Evolutionary conservation across 2,797 vertebrate genomes (phyloP), one percentile per base, ranked within the genome.

Genomic region (Carduelis carduelis): DNA sequence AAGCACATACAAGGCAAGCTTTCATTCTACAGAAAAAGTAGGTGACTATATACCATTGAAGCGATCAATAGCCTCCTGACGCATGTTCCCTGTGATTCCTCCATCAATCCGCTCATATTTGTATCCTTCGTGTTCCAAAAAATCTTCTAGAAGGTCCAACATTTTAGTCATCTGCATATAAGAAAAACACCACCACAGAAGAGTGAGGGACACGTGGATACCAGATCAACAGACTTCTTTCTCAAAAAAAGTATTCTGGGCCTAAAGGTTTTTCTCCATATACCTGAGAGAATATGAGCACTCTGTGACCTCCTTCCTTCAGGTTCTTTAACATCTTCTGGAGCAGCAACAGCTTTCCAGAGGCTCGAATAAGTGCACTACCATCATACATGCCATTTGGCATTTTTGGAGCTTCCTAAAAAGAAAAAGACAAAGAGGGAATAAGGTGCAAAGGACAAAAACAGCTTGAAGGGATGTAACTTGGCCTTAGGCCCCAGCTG

Each of bases 341-440:
- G 34, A 99, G 98, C 94, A 99, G 98, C 97, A 98, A 90, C 75
- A 99, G 97, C 94, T 99, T 99, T 82, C 99, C 99, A 86, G 99
- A 99, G 46, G 99, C 97, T 97, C 99, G 98, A 90, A 99, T 99
- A 70, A 99, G 98, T 50, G 99, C 98, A 52, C 98, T 98, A 69
- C 99, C 99, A 95, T 99, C 99, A 83, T 99, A 99, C 99, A 99
- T 99, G 94, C 99, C 99, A 88, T 99, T 99, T 63, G 99, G 99
- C 98, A 99, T 99, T 98, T 99, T 99, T 59, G 99, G 98, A 43
- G 99, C 99, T 98, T 99, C 99, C 99, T 99, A 80, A 64, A 85
- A 74, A 64, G 30, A 23, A 65, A 34, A 35, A 9, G 35, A 20
- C 9, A 41, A 44, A 74, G 44, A 47, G 5, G 14, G 2, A 63